A percentile compares a stretch with the other conserved stretches of the same genome.
phyloP scores from a whole-genome alignment of 2,797 vertebrate species.

The Fringilla coelebs region DNA sequence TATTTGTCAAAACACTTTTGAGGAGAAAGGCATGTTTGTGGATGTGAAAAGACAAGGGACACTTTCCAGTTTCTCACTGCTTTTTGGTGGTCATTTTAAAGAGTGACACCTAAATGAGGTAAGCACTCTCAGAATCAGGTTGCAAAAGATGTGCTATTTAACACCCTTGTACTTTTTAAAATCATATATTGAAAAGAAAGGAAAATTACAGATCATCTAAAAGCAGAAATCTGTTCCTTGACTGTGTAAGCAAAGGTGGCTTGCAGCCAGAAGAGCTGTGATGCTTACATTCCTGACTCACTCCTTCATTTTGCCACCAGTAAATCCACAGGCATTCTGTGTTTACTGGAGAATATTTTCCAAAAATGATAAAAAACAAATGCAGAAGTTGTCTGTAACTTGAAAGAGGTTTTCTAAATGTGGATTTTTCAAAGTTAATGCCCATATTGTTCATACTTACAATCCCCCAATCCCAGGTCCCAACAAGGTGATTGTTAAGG shows the following conservation, averaged over 20 bases:
- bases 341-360: not conserved
- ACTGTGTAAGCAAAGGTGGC: not conserved
- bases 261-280: not conserved
- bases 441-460: not conserved
- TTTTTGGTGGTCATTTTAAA: not conserved
- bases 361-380: not conserved
- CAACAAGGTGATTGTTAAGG: not conserved
- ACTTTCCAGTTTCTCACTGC: not conserved
- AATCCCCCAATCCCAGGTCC: not conserved
- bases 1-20: not conserved
- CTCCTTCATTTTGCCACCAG: not conserved
- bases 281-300: not conserved
- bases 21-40: not conserved
- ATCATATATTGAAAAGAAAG: not conserved
- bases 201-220: not conserved
- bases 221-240: not conserved
- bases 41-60: not conserved
- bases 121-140: not conserved
- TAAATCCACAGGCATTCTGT: not conserved
- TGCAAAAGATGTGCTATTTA: not conserved
- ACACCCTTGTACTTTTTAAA: rapidly evolving
- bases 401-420: not conserved
- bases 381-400: not conserved
- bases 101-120: not conserved
- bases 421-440: not conserved